Conservation (phyloP, 1,140 invertebrate genomes). For the Meloidogyne floridensis region DNA sequence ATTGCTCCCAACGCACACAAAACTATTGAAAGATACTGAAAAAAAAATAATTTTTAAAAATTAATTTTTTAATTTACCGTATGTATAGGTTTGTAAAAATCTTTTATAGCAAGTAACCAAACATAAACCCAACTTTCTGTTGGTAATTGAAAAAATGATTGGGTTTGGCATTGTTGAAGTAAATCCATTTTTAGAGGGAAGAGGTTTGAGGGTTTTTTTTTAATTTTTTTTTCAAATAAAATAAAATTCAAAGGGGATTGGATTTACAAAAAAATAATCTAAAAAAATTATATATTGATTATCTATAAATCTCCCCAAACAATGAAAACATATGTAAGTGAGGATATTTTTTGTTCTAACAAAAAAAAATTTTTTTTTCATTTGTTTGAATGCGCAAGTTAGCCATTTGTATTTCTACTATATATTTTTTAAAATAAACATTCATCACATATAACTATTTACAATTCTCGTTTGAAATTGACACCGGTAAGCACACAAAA, state of each 20-base stretch:
- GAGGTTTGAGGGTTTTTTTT: too few species aligned
- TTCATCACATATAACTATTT: background rate
- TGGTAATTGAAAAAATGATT: slow-evolving; percentile 47
- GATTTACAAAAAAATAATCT: too few species aligned
- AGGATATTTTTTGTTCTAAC: too few species aligned
- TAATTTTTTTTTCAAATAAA: background rate
- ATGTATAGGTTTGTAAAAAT: slow-evolving; percentile 55
- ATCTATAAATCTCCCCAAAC: too few species aligned
- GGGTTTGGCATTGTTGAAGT: slow-evolving; percentile 19
- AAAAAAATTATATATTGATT: too few species aligned
- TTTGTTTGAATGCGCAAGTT: too few species aligned
- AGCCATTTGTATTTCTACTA: too few species aligned
- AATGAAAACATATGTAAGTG: too few species aligned
- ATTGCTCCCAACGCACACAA: slow-evolving; percentile 58
- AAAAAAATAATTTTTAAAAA: background rate
- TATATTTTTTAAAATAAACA: too few species aligned
- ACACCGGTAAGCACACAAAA: background rate
- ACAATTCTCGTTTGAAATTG: background rate
- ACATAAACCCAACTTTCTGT: slow-evolving; percentile 47
- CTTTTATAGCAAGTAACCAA: slow-evolving; percentile 47
- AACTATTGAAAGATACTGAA: slow-evolving; percentile 57
- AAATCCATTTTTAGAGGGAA: slow-evolving; percentile 19
- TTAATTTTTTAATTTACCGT: slow-evolving; percentile 26
- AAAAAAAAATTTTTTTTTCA: too few species aligned
- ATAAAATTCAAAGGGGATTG: too few species aligned